Base-by-base conservation (phyloP, 2,888 invertebrate species). In the Thymelicus sylvestris region DNA sequence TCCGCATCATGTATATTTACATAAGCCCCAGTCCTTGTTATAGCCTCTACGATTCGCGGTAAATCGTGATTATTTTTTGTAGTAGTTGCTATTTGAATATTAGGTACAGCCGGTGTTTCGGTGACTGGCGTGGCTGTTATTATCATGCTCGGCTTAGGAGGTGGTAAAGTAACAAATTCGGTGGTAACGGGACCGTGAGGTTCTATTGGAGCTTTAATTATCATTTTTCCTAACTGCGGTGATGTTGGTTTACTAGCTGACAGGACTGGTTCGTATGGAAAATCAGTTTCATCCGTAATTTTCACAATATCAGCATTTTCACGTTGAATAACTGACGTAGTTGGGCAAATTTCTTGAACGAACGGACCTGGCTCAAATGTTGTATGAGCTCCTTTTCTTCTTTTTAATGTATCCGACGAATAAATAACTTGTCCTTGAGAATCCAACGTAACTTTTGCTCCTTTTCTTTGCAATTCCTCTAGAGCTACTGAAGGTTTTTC, bases 301-400 rank as follows among this genome's bases (percentile, higher is more conserved):
- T 88, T 88, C 6, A 93, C 88, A 59, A 92, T 76, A 75, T 92
- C 90, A 15, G 91, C 89, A 15, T 84, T 89, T 84, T 91, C 91
- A 62, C 90, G 83, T 79, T 90, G 88, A 68, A 93, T 88, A 12
- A 89, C 78, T 44, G 89, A 81, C 52, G 86, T 88, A 2, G 91
- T 91, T n/a, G 92, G 90, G 66, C 86, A 81, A 66, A 93, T 86
- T 80, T 95, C 95, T 89, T 97, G 97, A 38, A 97, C 97, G 85
- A 96, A 97, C 59, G 97, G 97, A 77, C 98, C 98, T 70, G 98
- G 98, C 92, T 97, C 97, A 82, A 98, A 98, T 47, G 97, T 97
- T 50, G 97, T 97, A 82, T 97, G 97, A 15, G 97, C 96, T 73
- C 96, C 96, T 93, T 97, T 97, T 75, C 96, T 94, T 79, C 97